Percentiles rank a stretch among this genome's conserved stretches.
These are phyloP conservation scores for Pampus argenteus DNA, from an alignment of 2,797 vertebrate genomes.

Conservation along the genomic window DNA sequence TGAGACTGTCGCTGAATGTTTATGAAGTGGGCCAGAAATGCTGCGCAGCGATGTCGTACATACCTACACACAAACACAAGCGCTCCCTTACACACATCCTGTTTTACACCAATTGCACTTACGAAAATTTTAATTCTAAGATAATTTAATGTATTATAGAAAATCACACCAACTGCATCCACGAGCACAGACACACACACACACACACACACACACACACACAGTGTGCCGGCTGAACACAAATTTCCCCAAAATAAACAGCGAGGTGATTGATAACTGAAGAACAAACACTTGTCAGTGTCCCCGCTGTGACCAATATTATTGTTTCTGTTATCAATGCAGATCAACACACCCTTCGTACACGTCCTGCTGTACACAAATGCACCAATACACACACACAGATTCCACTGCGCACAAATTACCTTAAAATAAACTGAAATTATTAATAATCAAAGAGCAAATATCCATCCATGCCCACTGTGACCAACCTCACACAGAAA, in stretches of 20 bases:
- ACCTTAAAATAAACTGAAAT: conserved; percentile 42
- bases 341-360: conserved; percentile 10
- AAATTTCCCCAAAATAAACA: conserved; percentile 38
- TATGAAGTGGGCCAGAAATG: conserved; percentile 63
- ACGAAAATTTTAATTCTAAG: conserved; percentile 36
- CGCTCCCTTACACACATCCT: conserved; percentile 12
- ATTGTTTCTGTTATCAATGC: conserved; percentile 21
- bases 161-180: not conserved
- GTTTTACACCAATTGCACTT: conserved; percentile 40
- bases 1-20: conserved; percentile 63
- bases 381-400: conserved; percentile 20
- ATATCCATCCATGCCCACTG: conserved; percentile 23
- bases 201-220: too few relatives aligned
- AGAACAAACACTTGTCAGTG: conserved; percentile 22
- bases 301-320: conserved; percentile 24
- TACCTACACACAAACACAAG: conserved; percentile 17
- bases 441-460: conserved; percentile 52
- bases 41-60: conserved; percentile 47
- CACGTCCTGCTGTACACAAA: conserved; percentile 19
- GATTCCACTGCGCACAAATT: conserved; percentile 28
- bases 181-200: not conserved
- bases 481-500: conserved; percentile 16
- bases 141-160: conserved; percentile 1
- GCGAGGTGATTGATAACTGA: conserved; percentile 24
- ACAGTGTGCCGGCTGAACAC: not conserved